A percentile compares a stretch with the other conserved stretches of the same genome.
Evolutionary conservation across 2,797 vertebrate species (phyloP).

Genomic region (Clarias laeviceps): DNA sequence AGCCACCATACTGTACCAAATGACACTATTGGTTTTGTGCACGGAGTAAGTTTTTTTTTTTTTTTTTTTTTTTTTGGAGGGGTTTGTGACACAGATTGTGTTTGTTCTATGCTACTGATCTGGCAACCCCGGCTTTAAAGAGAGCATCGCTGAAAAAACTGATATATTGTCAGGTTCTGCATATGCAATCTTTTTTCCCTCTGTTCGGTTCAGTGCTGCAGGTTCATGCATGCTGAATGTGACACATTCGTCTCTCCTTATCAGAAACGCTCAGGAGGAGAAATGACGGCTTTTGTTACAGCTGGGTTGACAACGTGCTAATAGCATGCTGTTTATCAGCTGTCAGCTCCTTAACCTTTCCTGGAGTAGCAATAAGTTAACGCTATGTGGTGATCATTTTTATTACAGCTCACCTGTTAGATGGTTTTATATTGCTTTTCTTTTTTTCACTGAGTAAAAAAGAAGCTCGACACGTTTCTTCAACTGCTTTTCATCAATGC

Average conservation of each 20-base stretch:
- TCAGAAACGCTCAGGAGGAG: conserved; percentile 8
- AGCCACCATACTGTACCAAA: not conserved
- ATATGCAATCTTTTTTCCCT: not conserved
- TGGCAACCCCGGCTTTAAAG: not conserved
- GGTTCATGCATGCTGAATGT: not conserved
- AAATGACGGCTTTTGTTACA: conserved; percentile 27
- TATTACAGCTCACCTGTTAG: not conserved
- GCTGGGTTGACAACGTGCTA: conserved; percentile 3
- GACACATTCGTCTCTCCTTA: conserved; percentile 1
- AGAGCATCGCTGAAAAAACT: conserved; percentile 13
- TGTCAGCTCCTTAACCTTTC: conserved; percentile 10
- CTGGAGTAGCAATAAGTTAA: not conserved
- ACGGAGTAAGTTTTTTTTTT: not conserved
- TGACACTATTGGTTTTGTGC: not conserved
- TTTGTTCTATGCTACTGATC: not conserved
- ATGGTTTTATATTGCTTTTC: not conserved
- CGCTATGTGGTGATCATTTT: not conserved
- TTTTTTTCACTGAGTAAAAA: not conserved
- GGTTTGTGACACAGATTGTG: not conserved
- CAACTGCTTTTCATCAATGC: not conserved
- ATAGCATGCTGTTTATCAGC: conserved; percentile 15
- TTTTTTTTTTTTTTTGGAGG: not conserved
- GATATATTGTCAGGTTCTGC: conserved; percentile 23
- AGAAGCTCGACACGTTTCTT: not conserved
- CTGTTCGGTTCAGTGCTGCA: conserved; percentile 9